Conservation (phyloP, 1,140 invertebrate species). For the Archegozetes longisetosus region DNA sequence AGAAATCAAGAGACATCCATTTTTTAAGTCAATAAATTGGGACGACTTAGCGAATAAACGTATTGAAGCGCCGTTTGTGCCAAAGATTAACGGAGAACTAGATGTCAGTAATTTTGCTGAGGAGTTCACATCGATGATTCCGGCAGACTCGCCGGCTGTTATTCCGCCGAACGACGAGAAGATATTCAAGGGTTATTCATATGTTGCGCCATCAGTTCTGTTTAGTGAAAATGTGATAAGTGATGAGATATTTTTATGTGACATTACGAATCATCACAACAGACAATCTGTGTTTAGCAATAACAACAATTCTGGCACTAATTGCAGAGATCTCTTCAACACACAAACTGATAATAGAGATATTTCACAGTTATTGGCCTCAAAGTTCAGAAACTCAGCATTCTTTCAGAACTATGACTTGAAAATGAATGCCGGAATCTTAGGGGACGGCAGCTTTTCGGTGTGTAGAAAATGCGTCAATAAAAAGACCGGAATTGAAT, state of each 20-base stretch:
- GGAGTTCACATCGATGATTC: slow-evolving; percentile 80
- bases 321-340: background rate
- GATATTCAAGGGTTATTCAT: slow-evolving; percentile 87
- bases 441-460: slow-evolving; percentile 78
- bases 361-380: slow-evolving; percentile 29
- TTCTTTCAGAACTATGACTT: slow-evolving; percentile 75
- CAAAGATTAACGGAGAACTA: slow-evolving; percentile 49
- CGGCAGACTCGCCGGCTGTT: slow-evolving; percentile 75
- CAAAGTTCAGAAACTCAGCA: slow-evolving; percentile 47
- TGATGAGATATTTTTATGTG: slow-evolving; percentile 43
- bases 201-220: slow-evolving; percentile 77
- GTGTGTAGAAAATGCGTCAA: slow-evolving; percentile 68
- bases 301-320: background rate
- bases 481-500: slow-evolving; percentile 48
- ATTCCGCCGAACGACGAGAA: slow-evolving; percentile 67
- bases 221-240: slow-evolving; percentile 70
- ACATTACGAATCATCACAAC: slow-evolving; percentile 22
- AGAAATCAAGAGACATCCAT: slow-evolving; percentile 68
- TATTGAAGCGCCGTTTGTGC: slow-evolving; percentile 61
- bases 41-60: slow-evolving; percentile 49
- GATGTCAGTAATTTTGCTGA: slow-evolving; percentile 92
- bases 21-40: slow-evolving; percentile 68
- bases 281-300: background rate
- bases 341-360: slow-evolving; percentile 11
- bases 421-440: slow-evolving; percentile 34